phyloP scores from a whole-genome alignment of 53 echinoderm and acorn worm genomes.

The Antedon mediterranea region DNA sequence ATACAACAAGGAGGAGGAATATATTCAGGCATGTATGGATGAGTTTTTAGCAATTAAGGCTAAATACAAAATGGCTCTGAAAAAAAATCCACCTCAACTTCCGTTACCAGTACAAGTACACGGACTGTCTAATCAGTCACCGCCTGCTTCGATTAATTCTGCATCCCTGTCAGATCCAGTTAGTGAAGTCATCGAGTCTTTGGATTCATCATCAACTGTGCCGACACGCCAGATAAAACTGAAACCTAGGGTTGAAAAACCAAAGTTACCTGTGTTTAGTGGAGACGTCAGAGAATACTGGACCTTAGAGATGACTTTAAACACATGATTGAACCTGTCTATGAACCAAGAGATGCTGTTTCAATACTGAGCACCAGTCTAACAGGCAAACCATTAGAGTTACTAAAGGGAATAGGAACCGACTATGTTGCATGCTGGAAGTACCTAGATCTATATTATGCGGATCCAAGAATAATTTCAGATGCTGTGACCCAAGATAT shows the following conservation, averaged over 20 bases:
- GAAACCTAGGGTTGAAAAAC: slow-evolving; percentile 13
- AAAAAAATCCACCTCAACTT: background rate
- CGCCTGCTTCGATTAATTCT: background rate
- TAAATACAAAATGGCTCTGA: background rate
- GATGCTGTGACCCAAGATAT: too few relatives aligned
- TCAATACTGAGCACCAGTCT: too few relatives aligned
- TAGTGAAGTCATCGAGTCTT: background rate
- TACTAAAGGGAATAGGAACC: slow-evolving; percentile 28
- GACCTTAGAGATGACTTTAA: too few relatives aligned
- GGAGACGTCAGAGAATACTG: too few relatives aligned
- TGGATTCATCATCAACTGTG: background rate
- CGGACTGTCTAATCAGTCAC: background rate
- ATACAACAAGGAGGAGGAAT: slow-evolving; percentile 29
- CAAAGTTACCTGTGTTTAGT: slow-evolving; percentile 22
- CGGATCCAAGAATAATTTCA: too few relatives aligned
- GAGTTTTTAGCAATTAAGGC: slow-evolving; percentile 10
- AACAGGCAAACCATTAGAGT: too few relatives aligned
- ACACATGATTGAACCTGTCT: too few relatives aligned
- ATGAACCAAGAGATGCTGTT: too few relatives aligned
- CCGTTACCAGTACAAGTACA: background rate
- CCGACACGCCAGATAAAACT: background rate
- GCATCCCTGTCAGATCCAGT: background rate
- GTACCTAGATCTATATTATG: slow-evolving; percentile 7
- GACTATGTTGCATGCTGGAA: slow-evolving; percentile 24
- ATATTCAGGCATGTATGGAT: slow-evolving; percentile 9